Evolutionary conservation across 2,797 vertebrate species (phyloP).

Genomic region (Sebastes trivittatus): DNA sequence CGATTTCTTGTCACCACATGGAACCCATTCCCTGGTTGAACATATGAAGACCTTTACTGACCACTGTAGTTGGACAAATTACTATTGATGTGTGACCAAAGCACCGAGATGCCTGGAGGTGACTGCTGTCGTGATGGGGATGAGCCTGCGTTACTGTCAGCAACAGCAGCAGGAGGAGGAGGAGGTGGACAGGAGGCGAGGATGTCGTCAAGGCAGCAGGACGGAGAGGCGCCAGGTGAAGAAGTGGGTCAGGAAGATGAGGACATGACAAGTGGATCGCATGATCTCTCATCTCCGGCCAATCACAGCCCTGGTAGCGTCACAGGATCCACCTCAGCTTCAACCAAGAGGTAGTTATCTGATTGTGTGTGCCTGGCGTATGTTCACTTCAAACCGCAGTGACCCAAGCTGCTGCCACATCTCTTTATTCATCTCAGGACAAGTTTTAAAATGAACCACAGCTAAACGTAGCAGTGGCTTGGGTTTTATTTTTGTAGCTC

Average conservation of each 20-base stretch:
- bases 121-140: conserved; percentile 65
- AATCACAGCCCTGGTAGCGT: conserved; percentile 73
- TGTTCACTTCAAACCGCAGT: neutral
- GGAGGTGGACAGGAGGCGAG: conserved; percentile 29
- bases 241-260: conserved; percentile 75
- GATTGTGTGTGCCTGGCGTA: neutral
- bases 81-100: conserved; percentile 66
- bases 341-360: conserved; percentile 74
- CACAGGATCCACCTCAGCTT: conserved; percentile 67
- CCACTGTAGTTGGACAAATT: conserved; percentile 27
- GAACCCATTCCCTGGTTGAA: conserved; percentile 37
- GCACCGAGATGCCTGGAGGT: conserved; percentile 66
- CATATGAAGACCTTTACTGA: conserved; percentile 53
- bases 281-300: conserved; percentile 66
- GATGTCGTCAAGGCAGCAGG: conserved; percentile 1
- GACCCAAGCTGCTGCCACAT: neutral
- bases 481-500: neutral
- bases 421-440: neutral
- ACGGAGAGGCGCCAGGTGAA: conserved; percentile 28
- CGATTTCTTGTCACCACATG: conserved; percentile 35
- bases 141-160: conserved; percentile 47
- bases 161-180: conserved; percentile 30
- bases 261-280: conserved; percentile 74
- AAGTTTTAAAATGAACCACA: neutral
- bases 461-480: neutral